Evolutionary conservation across 2,113 vertebrate species (phyloP).

Genomic region (Columba livia): DNA sequence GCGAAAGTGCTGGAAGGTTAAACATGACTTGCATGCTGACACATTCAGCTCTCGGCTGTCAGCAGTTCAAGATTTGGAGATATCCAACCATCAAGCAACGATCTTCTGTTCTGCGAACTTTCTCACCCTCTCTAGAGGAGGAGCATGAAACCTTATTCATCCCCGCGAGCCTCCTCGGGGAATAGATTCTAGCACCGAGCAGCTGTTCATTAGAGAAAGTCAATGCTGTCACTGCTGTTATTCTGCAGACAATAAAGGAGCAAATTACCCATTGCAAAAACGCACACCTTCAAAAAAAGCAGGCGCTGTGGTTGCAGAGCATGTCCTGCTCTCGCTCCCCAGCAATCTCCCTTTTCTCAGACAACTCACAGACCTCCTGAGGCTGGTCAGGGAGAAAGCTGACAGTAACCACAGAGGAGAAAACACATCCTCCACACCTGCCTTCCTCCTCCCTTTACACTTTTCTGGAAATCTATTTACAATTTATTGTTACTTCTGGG

Average conservation of each 20-base stretch:
- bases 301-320: neutral
- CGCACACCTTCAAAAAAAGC: conserved; percentile 51
- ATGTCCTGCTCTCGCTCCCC: neutral
- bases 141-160: conserved; percentile 67
- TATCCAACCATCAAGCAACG: conserved; percentile 6
- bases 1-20: conserved; percentile 4
- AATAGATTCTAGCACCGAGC: conserved; percentile 54
- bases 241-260: conserved; percentile 64
- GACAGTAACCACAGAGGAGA: neutral
- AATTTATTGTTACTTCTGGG: neutral
- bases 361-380: neutral
- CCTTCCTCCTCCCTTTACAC: neutral
- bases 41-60: conserved; percentile 28
- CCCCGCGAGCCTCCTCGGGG: neutral
- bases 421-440: neutral
- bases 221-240: conserved; percentile 63
- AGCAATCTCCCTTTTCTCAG: neutral
- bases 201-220: conserved; percentile 69
- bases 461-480: neutral
- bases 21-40: conserved; percentile 1
- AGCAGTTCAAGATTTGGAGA: conserved; percentile 30
- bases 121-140: conserved; percentile 64
- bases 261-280: conserved; percentile 57
- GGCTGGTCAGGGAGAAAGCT: neutral
- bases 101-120: conserved; percentile 53